phyloP scores from a whole-genome alignment of 2,113 vertebrate genomes.

The Centrocercus urophasianus region DNA sequence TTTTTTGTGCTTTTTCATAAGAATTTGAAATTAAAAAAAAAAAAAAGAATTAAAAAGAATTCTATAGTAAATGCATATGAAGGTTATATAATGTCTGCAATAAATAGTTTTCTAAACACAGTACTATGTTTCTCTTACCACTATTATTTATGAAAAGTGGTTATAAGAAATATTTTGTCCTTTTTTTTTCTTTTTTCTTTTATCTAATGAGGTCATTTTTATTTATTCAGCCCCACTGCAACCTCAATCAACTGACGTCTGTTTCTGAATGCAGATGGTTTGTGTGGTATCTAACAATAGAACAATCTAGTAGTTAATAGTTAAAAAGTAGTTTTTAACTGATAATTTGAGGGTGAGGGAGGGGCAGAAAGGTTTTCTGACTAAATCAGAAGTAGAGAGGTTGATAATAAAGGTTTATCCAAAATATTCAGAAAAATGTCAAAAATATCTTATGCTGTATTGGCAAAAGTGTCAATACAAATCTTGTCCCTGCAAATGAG shows the following conservation, averaged over 20 bases:
- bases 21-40: background rate
- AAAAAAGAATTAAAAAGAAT: background rate
- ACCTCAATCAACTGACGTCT: background rate
- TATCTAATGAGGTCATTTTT: background rate
- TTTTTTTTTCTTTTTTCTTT: no score
- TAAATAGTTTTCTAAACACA: background rate
- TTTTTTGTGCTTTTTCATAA: background rate
- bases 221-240: background rate
- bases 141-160: background rate
- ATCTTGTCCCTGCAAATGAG: background rate
- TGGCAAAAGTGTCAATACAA: background rate
- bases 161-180: background rate
- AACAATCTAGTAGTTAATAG: rapidly evolving
- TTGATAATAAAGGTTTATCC: background rate
- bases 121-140: background rate
- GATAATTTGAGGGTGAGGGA: background rate
- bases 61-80: background rate
- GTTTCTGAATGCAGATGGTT: background rate
- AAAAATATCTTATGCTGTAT: background rate
- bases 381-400: background rate
- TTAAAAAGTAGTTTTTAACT: background rate
- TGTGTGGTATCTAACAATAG: background rate
- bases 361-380: background rate
- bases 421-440: background rate
- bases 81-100: background rate